A percentile compares a stretch with the other conserved stretches of the same genome.
Evolutionary conservation across 2,113 vertebrate species (phyloP).

Genomic region (Climacteris rufus): DNA sequence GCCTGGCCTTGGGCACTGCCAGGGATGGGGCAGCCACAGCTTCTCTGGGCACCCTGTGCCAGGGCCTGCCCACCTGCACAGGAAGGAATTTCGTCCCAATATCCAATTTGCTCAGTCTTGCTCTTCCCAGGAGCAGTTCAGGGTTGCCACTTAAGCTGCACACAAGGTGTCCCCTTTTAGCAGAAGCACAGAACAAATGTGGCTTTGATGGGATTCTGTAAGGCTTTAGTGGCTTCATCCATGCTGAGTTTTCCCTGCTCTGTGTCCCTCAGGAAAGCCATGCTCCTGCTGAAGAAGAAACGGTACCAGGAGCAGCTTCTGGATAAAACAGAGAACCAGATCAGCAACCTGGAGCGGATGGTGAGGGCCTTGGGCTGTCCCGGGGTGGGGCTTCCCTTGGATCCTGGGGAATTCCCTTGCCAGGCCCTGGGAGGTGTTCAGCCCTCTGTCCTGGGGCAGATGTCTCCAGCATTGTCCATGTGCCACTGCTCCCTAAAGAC

Average conservation of each 20-base stretch:
- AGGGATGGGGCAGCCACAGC: neutral
- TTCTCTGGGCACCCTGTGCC: neutral
- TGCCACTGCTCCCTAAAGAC: rapidly evolving
- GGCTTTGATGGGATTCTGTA: rapidly evolving
- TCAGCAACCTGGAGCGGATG: constrained; percentile 90
- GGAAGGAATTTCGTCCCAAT: neutral
- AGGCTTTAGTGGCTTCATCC: neutral
- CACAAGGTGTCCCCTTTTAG: neutral
- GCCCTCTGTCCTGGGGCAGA: too few species aligned
- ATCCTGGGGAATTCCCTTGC: neutral
- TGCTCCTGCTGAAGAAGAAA: constrained; percentile 93
- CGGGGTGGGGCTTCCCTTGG: neutral
- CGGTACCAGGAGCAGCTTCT: constrained; percentile 89
- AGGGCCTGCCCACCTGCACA: rapidly evolving
- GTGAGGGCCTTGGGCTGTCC: constrained; percentile 12
- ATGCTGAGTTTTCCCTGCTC: neutral
- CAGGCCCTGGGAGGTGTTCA: rapidly evolving
- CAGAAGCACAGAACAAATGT: rapidly evolving
- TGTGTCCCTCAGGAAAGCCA: constrained; percentile 75
- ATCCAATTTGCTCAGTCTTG: neutral
- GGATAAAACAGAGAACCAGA: constrained; percentile 88
- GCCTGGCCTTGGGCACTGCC: rapidly evolving
- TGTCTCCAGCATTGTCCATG: rapidly evolving
- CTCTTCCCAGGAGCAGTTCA: rapidly evolving
- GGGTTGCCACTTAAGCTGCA: rapidly evolving